phyloP scores from a whole-genome alignment of 2,888 invertebrate genomes.

The Agonopterix heracliana region DNA sequence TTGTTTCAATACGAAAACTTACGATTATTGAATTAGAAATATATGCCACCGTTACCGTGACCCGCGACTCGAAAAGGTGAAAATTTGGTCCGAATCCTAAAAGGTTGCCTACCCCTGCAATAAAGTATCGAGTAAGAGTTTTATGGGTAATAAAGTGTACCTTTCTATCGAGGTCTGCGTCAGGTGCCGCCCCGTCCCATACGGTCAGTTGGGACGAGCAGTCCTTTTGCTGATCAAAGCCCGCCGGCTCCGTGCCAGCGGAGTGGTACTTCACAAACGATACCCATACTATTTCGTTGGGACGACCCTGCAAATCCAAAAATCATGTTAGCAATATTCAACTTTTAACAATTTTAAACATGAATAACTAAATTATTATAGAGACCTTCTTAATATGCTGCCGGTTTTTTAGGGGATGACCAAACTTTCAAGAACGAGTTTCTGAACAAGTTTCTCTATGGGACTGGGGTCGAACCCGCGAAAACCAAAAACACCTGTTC shows the following conservation, averaged over 20 bases:
- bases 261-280: constrained; percentile 90
- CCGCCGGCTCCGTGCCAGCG: constrained; percentile 79
- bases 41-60: too few species aligned
- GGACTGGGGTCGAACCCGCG: too few species aligned
- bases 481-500: too few species aligned
- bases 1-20: too few species aligned
- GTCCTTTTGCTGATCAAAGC: constrained; percentile 80
- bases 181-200: constrained; percentile 83
- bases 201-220: constrained; percentile 85
- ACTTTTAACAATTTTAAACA: neutral
- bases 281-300: constrained; percentile 88
- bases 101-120: neutral
- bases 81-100: too few species aligned
- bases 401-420: too few species aligned
- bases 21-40: too few species aligned
- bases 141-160: constrained; percentile 26
- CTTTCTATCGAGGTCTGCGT: constrained; percentile 67
- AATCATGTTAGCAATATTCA: constrained; percentile 4
- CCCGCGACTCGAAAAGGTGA: too few species aligned
- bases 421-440: too few species aligned
- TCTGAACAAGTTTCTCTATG: too few species aligned
- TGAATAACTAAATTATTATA: too few species aligned
- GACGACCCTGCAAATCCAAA: constrained; percentile 72
- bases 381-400: too few species aligned
- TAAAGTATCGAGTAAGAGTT: constrained; percentile 1